These are phyloP conservation scores for Drosophila pseudotakahashii DNA, from an alignment of 2,888 invertebrate species.

Conservation along the genomic window DNA sequence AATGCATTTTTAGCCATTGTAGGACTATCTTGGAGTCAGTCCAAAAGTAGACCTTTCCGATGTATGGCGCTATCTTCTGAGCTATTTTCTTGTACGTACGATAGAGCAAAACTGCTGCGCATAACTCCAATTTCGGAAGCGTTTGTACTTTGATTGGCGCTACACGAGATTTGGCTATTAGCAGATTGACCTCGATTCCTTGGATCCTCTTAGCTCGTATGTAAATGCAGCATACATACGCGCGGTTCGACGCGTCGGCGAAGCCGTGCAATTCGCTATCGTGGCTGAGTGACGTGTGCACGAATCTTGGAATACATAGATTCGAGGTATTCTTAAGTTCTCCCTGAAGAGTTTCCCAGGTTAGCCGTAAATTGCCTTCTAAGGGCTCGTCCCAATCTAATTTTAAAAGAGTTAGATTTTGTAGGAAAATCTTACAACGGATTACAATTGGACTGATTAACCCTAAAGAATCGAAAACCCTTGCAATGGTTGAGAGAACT, in stretches of 20 bases:
- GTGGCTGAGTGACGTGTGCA: not conserved
- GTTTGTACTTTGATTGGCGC: not conserved
- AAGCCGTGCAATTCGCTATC: not conserved
- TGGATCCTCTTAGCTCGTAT: not conserved
- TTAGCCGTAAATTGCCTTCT: not conserved
- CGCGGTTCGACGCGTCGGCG: not conserved
- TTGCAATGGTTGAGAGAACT: not conserved
- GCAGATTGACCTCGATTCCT: not conserved
- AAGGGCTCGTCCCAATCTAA: not conserved
- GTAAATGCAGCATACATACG: not conserved
- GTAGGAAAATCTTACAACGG: not conserved
- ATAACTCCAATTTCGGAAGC: too few relatives aligned
- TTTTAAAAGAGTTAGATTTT: not conserved
- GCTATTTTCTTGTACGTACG: not conserved
- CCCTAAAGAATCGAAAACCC: not conserved
- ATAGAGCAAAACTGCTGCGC: too few relatives aligned
- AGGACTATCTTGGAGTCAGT: not conserved
- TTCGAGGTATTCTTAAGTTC: not conserved
- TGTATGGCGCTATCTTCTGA: conserved; percentile 1
- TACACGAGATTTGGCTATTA: not conserved
- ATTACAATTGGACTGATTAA: not conserved
- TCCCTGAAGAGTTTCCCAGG: not conserved
- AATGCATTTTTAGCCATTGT: not conserved
- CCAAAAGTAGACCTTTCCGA: conserved; percentile 1
- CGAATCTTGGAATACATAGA: not conserved